These are phyloP conservation scores for Diabrotica undecimpunctata DNA, from an alignment of 1,140 invertebrate species.

Conservation along the genomic window DNA sequence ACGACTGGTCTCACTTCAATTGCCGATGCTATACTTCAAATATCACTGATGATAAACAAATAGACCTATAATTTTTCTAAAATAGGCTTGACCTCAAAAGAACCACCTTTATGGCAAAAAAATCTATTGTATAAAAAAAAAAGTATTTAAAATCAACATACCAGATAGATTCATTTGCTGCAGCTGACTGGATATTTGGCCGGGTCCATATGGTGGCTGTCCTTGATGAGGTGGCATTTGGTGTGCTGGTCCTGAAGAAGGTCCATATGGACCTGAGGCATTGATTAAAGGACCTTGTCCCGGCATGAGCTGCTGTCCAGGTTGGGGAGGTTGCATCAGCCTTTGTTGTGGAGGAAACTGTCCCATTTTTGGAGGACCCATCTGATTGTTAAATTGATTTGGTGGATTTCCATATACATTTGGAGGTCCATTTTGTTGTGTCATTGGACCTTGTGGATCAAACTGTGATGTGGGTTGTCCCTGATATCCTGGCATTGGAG, in stretches of 20 bases:
- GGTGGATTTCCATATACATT: background rate
- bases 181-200: constrained; percentile 15
- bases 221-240: background rate
- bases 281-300: constrained; percentile 19
- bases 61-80: too few species aligned
- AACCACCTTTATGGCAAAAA: too few species aligned
- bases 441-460: constrained; percentile 19
- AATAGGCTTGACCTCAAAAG: too few species aligned
- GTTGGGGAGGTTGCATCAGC: constrained; percentile 15
- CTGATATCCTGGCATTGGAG: constrained; percentile 1
- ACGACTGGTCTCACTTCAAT: too few species aligned
- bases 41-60: too few species aligned
- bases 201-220: constrained; percentile 25
- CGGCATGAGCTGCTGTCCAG: constrained; percentile 29
- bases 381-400: background rate
- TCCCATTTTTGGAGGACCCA: background rate
- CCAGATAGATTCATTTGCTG: background rate
- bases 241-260: constrained; percentile 3
- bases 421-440: background rate
- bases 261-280: background rate
- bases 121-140: too few species aligned
- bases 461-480: constrained; percentile 26
- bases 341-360: background rate
- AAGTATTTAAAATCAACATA: background rate
- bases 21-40: too few species aligned